Base-by-base conservation (phyloP, 2,113 vertebrate species). In the Micronycteris hirsuta region DNA sequence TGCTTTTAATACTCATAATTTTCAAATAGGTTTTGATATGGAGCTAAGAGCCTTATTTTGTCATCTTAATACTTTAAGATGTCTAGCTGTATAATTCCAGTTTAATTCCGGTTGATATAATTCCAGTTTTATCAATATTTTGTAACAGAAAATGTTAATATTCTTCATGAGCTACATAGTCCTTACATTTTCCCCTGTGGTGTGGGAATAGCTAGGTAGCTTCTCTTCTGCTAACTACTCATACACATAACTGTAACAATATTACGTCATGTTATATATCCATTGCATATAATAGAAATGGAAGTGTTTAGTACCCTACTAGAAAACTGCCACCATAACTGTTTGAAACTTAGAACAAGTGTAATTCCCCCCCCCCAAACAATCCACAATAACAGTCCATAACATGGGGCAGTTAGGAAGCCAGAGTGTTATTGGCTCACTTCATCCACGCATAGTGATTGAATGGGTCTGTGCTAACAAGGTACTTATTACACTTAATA, bases 131-230 rank as follows among this genome's bases (percentile, higher is more conserved):
- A 92, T 83, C 56, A 96, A 36, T 70, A 87, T 92, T 96, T 70
- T 92, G 54, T 89, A 11, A 84, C 73, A 94, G 26, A 89, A 91
- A 96, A 94, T 93, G 24, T 91, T 76, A 93, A 87, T 81, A 80
- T 89, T 93, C 24, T 97, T 52, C n/a, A 88, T 73, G 28, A 94
- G 5, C 38, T 88, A 52, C 38, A 52, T 61, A 76, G 54, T 81
- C 43, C 41, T 94, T 95, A 81, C 6, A 58, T 54, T 76, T 96
- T 76, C 67, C 58, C 26, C 63, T 47, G 81, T 96, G 33, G 49
- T 94, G 24, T 95, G 81, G 36, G 65, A 82, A 54, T 22, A 93
- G 77, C 2, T 71, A 14, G 45, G 41, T 2, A 85, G 20, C 86
- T 93, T 77, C 33, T 73, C 19, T 16, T 82, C 77, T 91, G 17